These are phyloP conservation scores for Lacanobia oleracea DNA, from an alignment of 2,888 invertebrate species.

Conservation along the genomic window DNA sequence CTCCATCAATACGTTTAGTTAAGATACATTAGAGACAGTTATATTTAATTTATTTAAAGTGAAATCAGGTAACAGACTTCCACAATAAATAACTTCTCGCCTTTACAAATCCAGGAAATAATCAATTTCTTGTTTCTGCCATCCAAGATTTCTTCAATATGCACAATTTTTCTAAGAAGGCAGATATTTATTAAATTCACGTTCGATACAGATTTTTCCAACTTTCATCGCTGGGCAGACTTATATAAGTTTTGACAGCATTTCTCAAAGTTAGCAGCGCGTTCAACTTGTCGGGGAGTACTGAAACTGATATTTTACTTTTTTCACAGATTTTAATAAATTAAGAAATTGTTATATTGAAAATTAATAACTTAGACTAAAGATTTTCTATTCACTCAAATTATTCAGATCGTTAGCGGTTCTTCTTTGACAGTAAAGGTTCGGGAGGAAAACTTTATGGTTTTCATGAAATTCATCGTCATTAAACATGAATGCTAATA, in stretches of 20 bases:
- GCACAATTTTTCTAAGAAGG: slow-evolving; percentile 31
- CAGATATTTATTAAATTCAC: slow-evolving; percentile 52
- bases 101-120: not conserved
- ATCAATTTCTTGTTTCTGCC: slow-evolving; percentile 3
- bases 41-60: too few species aligned
- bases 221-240: slow-evolving; percentile 30
- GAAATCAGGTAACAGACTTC: not conserved
- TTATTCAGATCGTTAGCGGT: too few species aligned
- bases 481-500: too few species aligned
- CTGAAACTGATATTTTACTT: slow-evolving; percentile 36
- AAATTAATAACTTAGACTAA: slow-evolving; percentile 11
- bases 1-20: too few species aligned
- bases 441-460: too few species aligned
- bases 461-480: too few species aligned
- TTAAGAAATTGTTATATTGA: not conserved
- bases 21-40: too few species aligned
- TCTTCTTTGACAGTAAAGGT: too few species aligned
- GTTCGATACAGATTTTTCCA: slow-evolving; percentile 57
- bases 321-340: slow-evolving; percentile 32
- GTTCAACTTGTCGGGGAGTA: slow-evolving; percentile 29
- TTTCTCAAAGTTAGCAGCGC: slow-evolving; percentile 52
- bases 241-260: slow-evolving; percentile 56
- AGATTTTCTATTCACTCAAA: too few species aligned
- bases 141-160: not conserved
- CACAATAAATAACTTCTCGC: not conserved